Evolutionary conservation across 64 coral and sea anemone species (phyloP).

Genomic region (Orbicella faveolata): DNA sequence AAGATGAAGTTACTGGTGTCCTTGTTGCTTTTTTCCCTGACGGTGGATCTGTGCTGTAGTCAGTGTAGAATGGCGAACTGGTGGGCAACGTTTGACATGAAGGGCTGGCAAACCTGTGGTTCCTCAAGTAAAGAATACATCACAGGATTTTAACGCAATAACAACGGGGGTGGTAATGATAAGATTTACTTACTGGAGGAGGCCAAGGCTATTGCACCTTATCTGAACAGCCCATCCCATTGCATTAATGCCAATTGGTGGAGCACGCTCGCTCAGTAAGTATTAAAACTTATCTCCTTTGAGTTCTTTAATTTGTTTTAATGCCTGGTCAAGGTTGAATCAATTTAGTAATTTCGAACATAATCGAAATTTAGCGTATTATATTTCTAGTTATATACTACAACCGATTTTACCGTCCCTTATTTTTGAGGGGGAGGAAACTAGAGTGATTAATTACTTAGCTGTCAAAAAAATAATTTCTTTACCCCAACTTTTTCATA

Average conservation of each 20-base stretch:
- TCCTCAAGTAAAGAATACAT: slow-evolving; percentile 3
- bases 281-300: background rate
- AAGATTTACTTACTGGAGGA: slow-evolving; percentile 8
- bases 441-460: no score
- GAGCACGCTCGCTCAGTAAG: background rate
- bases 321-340: no score
- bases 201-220: background rate
- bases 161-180: background rate
- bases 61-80: slow-evolving; percentile 38
- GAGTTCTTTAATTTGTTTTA: no score
- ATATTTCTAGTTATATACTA: no score
- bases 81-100: slow-evolving; percentile 4
- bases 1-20: background rate
- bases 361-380: no score
- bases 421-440: no score
- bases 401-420: no score
- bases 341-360: no score
- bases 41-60: background rate
- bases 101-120: slow-evolving; percentile 19
- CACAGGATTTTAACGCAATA: slow-evolving; percentile 11
- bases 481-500: no score
- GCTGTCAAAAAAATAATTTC: no score
- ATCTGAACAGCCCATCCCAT: background rate
- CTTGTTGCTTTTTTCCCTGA: background rate
- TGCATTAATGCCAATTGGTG: slow-evolving; percentile 7